Conservation (phyloP, 2,113 vertebrate species). For the Tupaia tana region DNA sequence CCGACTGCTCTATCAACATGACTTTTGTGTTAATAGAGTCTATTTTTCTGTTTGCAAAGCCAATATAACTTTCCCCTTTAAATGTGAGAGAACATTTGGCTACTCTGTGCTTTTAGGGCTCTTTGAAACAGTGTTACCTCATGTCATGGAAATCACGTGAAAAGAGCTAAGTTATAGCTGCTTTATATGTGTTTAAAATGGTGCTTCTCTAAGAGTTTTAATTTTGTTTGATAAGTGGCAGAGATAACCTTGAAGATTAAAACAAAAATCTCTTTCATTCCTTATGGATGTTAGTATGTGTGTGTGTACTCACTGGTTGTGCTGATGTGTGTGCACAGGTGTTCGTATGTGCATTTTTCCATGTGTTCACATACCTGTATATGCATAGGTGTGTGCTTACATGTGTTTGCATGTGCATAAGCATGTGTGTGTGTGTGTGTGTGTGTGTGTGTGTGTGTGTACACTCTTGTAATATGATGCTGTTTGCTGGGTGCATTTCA, state of each 20-base stretch:
- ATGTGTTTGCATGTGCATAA: background rate
- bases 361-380: background rate
- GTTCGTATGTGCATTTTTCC: background rate
- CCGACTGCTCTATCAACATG: background rate
- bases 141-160: background rate
- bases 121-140: background rate
- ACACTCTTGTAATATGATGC: slow-evolving; percentile 61
- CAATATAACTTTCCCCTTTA: background rate
- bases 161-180: background rate
- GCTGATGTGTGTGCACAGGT: background rate
- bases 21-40: background rate
- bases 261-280: slow-evolving; percentile 64
- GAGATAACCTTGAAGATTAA: slow-evolving; percentile 65
- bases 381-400: background rate
- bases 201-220: background rate
- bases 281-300: slow-evolving; percentile 30
- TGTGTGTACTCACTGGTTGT: background rate
- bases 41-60: slow-evolving; percentile 41
- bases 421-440: background rate
- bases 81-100: slow-evolving; percentile 22
- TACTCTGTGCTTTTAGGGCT: background rate
- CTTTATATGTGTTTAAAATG: slow-evolving; percentile 13
- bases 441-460: background rate
- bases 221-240: slow-evolving; percentile 47
- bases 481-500: slow-evolving; percentile 76